Conservation (phyloP, 2,113 vertebrate species). For the Pluvialis apricaria region DNA sequence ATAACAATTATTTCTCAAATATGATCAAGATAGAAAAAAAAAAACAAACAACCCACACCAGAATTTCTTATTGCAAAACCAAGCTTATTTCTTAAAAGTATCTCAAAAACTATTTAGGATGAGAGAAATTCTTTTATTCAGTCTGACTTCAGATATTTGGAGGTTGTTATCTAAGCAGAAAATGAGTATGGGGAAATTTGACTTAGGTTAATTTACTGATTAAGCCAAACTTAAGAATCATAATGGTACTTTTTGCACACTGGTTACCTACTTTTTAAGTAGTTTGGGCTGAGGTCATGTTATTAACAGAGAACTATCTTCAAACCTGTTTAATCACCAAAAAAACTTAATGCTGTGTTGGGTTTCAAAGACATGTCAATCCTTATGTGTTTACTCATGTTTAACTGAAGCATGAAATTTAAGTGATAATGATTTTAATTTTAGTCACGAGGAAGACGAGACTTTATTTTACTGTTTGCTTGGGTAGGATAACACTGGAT, state of each 20-base stretch:
- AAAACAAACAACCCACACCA: not conserved
- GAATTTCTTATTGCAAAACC: not conserved
- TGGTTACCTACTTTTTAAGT: not conserved
- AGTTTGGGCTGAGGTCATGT: not conserved
- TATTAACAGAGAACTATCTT: not conserved
- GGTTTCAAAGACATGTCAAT: not conserved
- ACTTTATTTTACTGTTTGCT: not conserved
- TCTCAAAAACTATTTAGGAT: not conserved
- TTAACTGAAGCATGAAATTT: not conserved
- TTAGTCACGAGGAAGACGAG: not conserved
- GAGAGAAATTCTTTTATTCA: not conserved
- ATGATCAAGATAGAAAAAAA: not conserved
- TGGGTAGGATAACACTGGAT: not conserved
- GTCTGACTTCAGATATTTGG: not conserved
- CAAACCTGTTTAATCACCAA: not conserved
- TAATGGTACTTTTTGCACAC: not conserved
- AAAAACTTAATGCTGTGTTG: not conserved
- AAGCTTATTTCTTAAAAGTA: not conserved
- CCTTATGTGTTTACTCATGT: rapidly evolving
- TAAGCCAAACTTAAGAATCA: not conserved
- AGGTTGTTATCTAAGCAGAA: not conserved
- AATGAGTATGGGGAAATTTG: not conserved
- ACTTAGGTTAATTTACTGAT: not conserved
- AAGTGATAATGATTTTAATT: not conserved
- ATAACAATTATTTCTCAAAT: not conserved